A percentile compares a stretch with the other conserved stretches of the same genome.
Conservation (phyloP, 2,113 vertebrate species). For the Excalfactoria chinensis region DNA sequence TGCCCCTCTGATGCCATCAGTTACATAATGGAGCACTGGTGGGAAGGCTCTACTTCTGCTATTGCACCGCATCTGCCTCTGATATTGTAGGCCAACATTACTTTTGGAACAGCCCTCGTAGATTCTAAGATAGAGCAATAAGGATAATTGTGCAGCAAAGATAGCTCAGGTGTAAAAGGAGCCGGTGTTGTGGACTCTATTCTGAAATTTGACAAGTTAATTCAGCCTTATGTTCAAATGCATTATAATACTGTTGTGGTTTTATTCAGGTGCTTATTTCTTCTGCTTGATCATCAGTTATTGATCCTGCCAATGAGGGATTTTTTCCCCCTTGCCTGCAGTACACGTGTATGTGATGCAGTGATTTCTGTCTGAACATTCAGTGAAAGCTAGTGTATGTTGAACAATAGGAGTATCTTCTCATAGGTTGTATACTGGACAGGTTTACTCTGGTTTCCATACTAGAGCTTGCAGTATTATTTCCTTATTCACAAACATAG, state of each 20-base stretch:
- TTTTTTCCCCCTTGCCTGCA: too few species aligned
- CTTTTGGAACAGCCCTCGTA: neutral
- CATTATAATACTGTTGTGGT: neutral
- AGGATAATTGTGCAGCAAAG: neutral
- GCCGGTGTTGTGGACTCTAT: neutral
- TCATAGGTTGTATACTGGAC: neutral
- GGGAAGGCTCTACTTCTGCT: too few species aligned
- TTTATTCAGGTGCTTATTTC: neutral
- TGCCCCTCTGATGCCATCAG: too few species aligned
- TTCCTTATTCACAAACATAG: accelerated
- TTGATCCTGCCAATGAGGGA: neutral
- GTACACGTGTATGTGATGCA: too few species aligned
- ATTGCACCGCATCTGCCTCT: too few species aligned
- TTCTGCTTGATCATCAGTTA: neutral
- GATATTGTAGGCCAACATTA: too few species aligned
- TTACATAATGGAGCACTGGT: too few species aligned
- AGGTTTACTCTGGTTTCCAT: neutral
- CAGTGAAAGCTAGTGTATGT: neutral
- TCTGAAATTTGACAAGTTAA: neutral
- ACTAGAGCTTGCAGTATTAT: neutral
- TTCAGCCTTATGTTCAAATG: neutral
- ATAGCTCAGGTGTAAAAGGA: neutral
- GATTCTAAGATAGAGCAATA: neutral
- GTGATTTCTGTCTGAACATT: too few species aligned
- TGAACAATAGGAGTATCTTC: neutral